A percentile compares a stretch with the other conserved stretches of the same genome.
Evolutionary conservation across 2,797 vertebrate genomes (phyloP).

Genomic region (Myioborus miniatus): DNA sequence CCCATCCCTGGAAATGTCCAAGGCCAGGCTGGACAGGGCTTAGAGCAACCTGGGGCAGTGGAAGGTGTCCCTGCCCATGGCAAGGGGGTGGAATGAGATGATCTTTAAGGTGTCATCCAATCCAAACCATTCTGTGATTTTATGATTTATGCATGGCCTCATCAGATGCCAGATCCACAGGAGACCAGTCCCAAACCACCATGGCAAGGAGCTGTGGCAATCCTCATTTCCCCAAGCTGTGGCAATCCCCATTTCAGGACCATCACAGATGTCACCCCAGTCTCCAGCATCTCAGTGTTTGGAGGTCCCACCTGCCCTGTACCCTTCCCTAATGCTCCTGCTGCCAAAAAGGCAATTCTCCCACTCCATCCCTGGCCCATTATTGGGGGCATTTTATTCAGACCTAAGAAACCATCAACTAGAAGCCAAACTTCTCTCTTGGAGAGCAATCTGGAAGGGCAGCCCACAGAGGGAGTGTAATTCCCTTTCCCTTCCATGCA

Average conservation of each 20-base stretch:
- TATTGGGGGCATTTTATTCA: neutral
- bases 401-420: neutral
- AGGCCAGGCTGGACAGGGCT: fast-evolving
- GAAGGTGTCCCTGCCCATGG: neutral
- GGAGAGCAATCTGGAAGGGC: neutral
- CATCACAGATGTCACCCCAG: fast-evolving
- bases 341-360: neutral
- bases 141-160: neutral
- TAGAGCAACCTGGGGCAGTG: neutral
- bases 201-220: neutral
- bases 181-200: neutral
- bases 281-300: fast-evolving
- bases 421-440: neutral
- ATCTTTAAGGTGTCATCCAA: too few species aligned
- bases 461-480: fast-evolving
- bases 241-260: neutral
- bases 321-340: neutral
- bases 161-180: neutral
- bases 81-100: neutral
- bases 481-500: neutral
- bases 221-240: neutral
- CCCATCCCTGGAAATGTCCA: neutral
- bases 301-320: neutral
- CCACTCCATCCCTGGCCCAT: neutral
- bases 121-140: neutral